Evolutionary conservation across 2,888 invertebrate species (phyloP), one percentile per base, ranked within the genome.

Genomic region (Tachina fera): DNA sequence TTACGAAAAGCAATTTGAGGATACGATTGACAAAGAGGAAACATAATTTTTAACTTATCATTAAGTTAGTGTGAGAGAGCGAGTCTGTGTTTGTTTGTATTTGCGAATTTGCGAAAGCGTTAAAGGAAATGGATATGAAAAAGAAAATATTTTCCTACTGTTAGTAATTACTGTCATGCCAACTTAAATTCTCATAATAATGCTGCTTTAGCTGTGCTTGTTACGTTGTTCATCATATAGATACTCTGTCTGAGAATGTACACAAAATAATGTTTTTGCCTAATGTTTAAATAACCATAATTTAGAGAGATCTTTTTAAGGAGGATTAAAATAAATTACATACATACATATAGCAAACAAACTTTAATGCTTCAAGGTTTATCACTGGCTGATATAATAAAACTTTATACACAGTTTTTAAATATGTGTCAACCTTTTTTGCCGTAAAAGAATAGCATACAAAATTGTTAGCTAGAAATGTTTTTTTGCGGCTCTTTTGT

Each of bases 151-250:
- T 85, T 77, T 70, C 65, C 68, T n/a, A 79, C 71, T 65, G 70
- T 71, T 82, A 79, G 82, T 79, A 82, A 82, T 79, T 78, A 60
- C 75, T 82, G 70, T 75, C 70, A 78, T 70, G 78, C 65, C 82
- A 85, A 82, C 85, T 78, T 71, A 81, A 72, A 72, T 72, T 77
- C 71, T 49, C 65, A 51, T 83, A 83, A 83, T 75, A 61, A 31
- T 75, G n/a, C 22, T 83, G 63, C 49, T n/a, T 83, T 71, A 49
- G 56, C 53, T 72, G n/a, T n/a, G 58, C 39, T 72, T 67, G 43
- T 72, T 65, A 51, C 11, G 13, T 16, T 56, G 61, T 63, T 77
- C 71, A 77, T 83, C 74, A 75, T 68, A 61, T 41, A 75, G 9
- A 56, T 60, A 22, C 71, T 49, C 11, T 77, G n/a, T n/a, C 8